A percentile compares a stretch with the other conserved stretches of the same genome.
phyloP scores from a whole-genome alignment of 2,113 vertebrate genomes.

The Struthio camelus region DNA sequence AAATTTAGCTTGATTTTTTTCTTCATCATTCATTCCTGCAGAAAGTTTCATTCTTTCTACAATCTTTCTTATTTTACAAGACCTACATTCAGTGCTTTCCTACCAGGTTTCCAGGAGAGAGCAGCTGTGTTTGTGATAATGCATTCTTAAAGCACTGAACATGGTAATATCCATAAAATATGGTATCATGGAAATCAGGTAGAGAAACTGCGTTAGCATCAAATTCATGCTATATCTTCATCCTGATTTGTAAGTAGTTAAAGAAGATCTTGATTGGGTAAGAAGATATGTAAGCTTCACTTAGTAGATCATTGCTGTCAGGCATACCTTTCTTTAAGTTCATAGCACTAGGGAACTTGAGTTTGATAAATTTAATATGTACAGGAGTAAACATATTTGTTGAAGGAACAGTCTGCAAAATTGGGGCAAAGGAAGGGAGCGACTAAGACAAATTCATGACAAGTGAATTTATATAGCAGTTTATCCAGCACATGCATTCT shows the following conservation, averaged over 20 bases:
- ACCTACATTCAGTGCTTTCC: background rate
- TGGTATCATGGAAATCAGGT: background rate
- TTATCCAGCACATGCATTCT: background rate
- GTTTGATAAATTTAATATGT: background rate
- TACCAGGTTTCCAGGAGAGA: background rate
- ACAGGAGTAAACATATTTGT: background rate
- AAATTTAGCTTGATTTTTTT: background rate
- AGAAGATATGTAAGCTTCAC: background rate
- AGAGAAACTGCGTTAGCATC: background rate
- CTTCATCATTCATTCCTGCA: background rate
- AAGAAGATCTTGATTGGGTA: background rate
- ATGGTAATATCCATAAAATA: background rate
- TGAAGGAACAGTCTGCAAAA: background rate
- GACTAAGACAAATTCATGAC: background rate
- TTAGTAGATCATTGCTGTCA: background rate
- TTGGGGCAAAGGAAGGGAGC: background rate
- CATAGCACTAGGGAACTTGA: background rate
- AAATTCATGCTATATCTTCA: background rate
- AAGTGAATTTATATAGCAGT: background rate
- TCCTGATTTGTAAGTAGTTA: background rate
- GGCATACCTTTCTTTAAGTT: background rate
- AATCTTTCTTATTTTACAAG: background rate
- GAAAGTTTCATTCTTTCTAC: background rate
- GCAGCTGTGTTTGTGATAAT: background rate
- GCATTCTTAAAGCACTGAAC: background rate